Percentiles rank a stretch among this genome's conserved stretches.
Evolutionary conservation across 2,113 vertebrate genomes (phyloP).

Genomic region (Prinia subflava): DNA sequence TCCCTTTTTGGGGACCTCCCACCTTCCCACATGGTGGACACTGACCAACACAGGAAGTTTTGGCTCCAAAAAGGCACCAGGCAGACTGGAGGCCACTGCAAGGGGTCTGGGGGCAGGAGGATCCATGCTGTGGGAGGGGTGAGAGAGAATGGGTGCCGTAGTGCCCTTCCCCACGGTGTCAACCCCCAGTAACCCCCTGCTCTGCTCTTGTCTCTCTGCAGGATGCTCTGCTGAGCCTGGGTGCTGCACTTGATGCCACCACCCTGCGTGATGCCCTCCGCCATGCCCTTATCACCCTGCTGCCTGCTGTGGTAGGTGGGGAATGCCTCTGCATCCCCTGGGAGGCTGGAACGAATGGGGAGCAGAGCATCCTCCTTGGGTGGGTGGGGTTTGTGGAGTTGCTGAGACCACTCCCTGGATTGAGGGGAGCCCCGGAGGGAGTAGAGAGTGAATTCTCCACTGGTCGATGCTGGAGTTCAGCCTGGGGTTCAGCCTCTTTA

Average conservation of each 20-base stretch:
- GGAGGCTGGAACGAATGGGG: not conserved
- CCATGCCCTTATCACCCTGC: slow-evolving; percentile 77
- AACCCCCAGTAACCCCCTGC: not conserved
- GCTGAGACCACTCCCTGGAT: not conserved
- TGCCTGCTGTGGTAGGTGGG: slow-evolving; percentile 78
- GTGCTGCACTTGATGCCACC: slow-evolving; percentile 73
- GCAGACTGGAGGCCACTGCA: not conserved
- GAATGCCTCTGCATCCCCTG: not conserved
- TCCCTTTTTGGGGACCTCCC: not conserved
- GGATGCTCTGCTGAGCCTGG: slow-evolving; percentile 85
- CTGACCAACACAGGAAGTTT: not conserved
- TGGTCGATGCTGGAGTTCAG: not conserved
- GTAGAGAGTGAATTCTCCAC: not conserved
- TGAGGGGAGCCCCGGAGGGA: not conserved
- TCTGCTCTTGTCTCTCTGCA: slow-evolving; percentile 46
- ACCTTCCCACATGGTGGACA: too few relatives aligned
- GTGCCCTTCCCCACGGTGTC: not conserved
- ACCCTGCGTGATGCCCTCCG: slow-evolving; percentile 77
- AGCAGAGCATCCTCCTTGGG: not conserved
- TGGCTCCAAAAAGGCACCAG: not conserved
- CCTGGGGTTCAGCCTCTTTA: not conserved
- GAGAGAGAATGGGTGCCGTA: not conserved
- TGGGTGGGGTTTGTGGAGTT: not conserved
- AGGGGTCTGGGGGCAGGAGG: not conserved
- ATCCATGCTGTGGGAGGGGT: accelerated